Evolutionary conservation across 64 coral and sea anemone genomes (phyloP), one percentile per base, ranked within the genome.

Genomic region (Montipora sp.): DNA sequence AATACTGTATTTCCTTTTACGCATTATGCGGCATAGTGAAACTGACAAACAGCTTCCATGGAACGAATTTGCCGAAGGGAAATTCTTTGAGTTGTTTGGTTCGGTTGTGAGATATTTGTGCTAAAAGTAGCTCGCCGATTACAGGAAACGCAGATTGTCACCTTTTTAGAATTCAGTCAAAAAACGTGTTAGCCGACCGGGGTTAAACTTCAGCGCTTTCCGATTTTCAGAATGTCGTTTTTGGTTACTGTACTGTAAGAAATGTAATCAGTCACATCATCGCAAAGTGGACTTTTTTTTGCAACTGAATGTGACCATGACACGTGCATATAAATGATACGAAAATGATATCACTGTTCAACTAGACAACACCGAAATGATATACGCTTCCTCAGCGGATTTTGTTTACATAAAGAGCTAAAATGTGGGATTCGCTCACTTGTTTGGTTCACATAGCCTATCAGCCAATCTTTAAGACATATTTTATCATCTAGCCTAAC

Each of bases 401-500:
- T 72, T 71, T 72, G 82, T 85, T 85, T 69, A 85, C 82, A 85
- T 16, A 85, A 27, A 48, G 45, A 71, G 63, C 65, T 48, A 8
- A 50, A 16, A 72, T 85, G 82, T 85, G 82, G 82, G 63, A 85
- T 72, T 72, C 82, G 21, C 61, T 85, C n/a, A 70, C 44, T 70
- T 85, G 59, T 71, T 85, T 85, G 82, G 65, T 85, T 85, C 65
- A 71, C 82, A 85, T 70, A 71, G 82, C 67, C 68, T 71, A 72
- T 85, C 49, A 72, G 81, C 82, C 82, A 85, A 21, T 85, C 68
- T 70, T 72, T 85, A 49, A 43, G 65, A 85, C 82, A 85, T 69
- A 68, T 81, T 84, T 57, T 57, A 84, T 84, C 59, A 60, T 84
- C 24, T 68, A 15, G 12, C 6, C 43, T 66, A 84, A 84, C 68